These are phyloP conservation scores for Heptranchias perlo DNA, from an alignment of 2,113 vertebrate genomes.

Conservation along the genomic window DNA sequence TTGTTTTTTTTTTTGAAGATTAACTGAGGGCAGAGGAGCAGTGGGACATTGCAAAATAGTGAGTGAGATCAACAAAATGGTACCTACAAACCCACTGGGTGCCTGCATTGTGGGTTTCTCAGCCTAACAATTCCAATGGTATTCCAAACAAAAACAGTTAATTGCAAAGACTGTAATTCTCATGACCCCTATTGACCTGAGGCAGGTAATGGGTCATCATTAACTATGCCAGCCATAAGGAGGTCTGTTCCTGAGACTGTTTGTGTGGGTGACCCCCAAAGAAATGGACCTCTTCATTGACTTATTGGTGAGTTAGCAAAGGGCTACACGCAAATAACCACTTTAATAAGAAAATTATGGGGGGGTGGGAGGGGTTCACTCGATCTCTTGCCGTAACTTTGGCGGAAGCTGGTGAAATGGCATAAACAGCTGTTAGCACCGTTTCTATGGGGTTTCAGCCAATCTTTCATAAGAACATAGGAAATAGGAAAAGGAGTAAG, in stretches of 20 bases:
- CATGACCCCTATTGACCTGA: not conserved
- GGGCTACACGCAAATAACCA: not conserved
- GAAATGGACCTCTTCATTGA: not conserved
- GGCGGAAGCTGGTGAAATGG: not conserved
- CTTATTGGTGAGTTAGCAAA: not conserved
- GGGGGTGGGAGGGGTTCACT: not conserved
- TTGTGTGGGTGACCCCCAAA: not conserved
- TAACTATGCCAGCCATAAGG: not conserved
- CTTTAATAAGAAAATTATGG: not conserved
- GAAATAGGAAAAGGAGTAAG: too few species aligned
- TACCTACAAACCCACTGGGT: not conserved
- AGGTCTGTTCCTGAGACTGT: not conserved
- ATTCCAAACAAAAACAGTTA: not conserved
- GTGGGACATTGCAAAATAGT: not conserved
- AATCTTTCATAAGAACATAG: too few species aligned
- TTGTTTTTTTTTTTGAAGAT: not conserved
- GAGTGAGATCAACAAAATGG: not conserved
- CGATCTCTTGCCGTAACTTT: not conserved
- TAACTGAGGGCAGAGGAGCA: not conserved
- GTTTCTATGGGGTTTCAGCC: not conserved
- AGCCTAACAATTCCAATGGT: not conserved
- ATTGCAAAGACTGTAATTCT: not conserved
- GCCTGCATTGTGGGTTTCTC: not conserved
- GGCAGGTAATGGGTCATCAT: not conserved
- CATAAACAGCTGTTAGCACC: not conserved